Base-by-base conservation (phyloP, 1,140 invertebrate species). In the Drosophila mayri region DNA sequence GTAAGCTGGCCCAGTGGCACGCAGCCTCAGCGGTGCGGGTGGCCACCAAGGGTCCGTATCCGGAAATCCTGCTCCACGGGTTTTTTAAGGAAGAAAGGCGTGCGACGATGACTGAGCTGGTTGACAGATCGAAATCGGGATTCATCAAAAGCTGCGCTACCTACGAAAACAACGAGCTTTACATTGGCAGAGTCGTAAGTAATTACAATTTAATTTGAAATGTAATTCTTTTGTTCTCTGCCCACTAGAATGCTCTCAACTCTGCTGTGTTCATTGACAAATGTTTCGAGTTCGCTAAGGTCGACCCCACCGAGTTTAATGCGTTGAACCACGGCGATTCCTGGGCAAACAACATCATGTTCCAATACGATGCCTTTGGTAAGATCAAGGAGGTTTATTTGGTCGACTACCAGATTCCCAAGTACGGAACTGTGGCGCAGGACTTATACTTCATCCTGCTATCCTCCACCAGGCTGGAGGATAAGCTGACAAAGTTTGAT, bases 321-420 rank as follows among this genome's bases (percentile, higher is more conserved):
- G 95, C 94, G 0, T 83, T 96, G 7, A 95, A 94, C 76, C 95
- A 96, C 60, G 95, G 95, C 14, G 95, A 96, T 79, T 93, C 93
- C 12, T 92, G 91, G 91, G 81, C 76, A 4, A 92, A 93, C 55
- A 94, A 96, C 73, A 94, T 96, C 85, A 86, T 96, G 75, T 95
- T 95, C 81, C 93, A 93, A n/a, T 95, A 95, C 66, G 91, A 94
- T 64, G 79, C 77, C 0, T 81, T 72, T 37, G 93, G 92, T 2
- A 93, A 94, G 73, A 81, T 92, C 40, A 87, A 90, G 54, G 82
- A 92, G 30, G 78, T 79, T 0, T 81, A 75, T 44, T 28, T 92
- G n/a, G 71, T 92, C 7, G 91, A 92, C 37, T 88, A 72, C 32
- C 91, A 92, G 37, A 28, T 92, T 1, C 80, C 88, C 2, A 80